Conservation (phyloP, 2,113 vertebrate species). For the Anoura caudifer region DNA sequence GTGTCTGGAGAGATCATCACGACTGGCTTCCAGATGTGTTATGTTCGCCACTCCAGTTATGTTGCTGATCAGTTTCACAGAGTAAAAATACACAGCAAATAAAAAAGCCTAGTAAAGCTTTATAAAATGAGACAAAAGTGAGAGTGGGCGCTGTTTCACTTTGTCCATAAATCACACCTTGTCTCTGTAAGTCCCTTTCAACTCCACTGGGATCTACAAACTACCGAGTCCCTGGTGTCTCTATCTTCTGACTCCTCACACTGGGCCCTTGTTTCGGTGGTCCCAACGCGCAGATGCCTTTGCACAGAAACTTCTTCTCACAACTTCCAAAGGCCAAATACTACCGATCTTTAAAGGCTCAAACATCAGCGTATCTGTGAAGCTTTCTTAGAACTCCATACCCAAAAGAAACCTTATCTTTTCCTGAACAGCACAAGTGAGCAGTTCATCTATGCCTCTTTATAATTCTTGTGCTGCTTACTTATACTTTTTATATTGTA, state of each 20-base stretch:
- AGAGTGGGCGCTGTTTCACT: not conserved
- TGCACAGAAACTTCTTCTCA: not conserved
- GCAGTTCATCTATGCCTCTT: not conserved
- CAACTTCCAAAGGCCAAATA: not conserved
- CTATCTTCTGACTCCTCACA: not conserved
- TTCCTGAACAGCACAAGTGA: not conserved
- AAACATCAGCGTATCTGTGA: not conserved
- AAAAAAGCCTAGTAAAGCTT: not conserved
- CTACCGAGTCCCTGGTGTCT: not conserved
- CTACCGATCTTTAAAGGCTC: not conserved
- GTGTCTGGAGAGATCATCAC: conserved; percentile 40
- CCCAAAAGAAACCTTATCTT: not conserved
- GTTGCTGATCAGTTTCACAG: not conserved
- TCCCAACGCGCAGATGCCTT: not conserved
- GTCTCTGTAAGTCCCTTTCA: not conserved
- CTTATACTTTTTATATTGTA: not conserved
- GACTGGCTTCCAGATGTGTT: not conserved
- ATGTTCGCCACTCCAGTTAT: conserved; percentile 32
- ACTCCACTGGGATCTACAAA: not conserved
- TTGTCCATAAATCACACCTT: not conserved
- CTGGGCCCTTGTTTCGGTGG: not conserved
- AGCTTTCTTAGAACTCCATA: not conserved
- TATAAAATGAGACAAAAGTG: conserved; percentile 30
- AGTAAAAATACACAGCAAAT: not conserved
- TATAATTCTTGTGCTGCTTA: not conserved